phyloP scores from a whole-genome alignment of 1,140 invertebrate genomes.

The Amphibalanus amphitrite region DNA sequence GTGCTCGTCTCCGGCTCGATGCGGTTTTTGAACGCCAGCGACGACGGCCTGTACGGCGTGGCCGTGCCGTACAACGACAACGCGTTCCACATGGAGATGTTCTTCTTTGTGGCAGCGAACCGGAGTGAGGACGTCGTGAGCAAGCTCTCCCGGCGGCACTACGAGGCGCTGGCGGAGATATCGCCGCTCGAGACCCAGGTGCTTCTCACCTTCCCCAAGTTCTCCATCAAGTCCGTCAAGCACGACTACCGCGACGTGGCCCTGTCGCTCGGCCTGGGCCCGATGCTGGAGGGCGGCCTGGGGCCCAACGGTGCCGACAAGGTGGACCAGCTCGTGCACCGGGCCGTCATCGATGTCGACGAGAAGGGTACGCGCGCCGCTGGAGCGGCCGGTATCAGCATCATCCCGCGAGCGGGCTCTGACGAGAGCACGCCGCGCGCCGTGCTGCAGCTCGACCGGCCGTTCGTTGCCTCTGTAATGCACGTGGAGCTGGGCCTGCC shows the following conservation, averaged over 20 bases:
- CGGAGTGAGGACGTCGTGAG: not conserved
- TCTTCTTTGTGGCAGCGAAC: not conserved
- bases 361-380: not conserved
- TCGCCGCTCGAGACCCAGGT: not conserved
- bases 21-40: not conserved
- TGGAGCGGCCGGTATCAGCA: not conserved
- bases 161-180: not conserved
- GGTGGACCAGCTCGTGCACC: not conserved
- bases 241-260: not conserved
- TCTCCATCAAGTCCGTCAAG: not conserved
- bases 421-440: not conserved
- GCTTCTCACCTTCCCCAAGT: not conserved
- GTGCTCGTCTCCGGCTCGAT: not conserved
- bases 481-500: not conserved
- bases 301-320: not conserved
- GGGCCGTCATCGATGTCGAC: not conserved
- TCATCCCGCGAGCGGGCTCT: not conserved
- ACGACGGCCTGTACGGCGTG: not conserved
- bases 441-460: not conserved
- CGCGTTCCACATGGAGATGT: not conserved
- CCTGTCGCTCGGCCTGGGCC: not conserved
- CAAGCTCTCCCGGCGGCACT: not conserved
- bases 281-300: not conserved
- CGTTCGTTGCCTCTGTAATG: not conserved
- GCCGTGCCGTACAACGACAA: not conserved